These are phyloP conservation scores for Pantherophis guttatus DNA, from an alignment of 2,113 vertebrate genomes.

Conservation along the genomic window DNA sequence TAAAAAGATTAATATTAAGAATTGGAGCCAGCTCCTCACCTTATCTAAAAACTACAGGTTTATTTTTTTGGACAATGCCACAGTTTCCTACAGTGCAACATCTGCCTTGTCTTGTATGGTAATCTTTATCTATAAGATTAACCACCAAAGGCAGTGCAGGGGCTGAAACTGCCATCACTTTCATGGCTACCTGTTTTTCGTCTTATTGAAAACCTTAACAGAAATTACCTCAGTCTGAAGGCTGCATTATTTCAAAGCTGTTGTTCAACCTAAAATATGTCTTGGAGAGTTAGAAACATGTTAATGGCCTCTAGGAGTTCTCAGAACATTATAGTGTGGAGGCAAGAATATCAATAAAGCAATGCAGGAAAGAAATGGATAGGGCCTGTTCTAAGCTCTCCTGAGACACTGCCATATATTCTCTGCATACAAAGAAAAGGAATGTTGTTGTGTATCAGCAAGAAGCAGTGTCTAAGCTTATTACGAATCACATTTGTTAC, in stretches of 20 bases:
- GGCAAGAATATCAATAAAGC: background rate
- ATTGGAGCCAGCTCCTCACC: background rate
- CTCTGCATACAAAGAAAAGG: fast-evolving
- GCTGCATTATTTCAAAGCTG: background rate
- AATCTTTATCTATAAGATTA: background rate
- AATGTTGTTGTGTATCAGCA: background rate
- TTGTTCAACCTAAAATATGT: background rate
- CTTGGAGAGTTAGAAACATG: background rate
- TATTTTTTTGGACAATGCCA: background rate
- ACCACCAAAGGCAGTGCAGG: background rate
- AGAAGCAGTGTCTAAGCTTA: background rate
- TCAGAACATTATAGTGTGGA: background rate
- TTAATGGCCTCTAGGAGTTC: background rate
- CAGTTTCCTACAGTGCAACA: background rate
- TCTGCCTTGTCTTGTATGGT: background rate
- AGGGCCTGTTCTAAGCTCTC: background rate
- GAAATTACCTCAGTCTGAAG: background rate
- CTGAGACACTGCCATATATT: background rate
- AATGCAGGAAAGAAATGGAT: background rate
- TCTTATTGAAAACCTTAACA: background rate
- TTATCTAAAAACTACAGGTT: background rate
- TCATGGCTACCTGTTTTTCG: background rate
- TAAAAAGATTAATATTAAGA: background rate
- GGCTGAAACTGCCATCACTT: background rate
- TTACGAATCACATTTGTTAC: background rate